Percentiles rank a stretch among this genome's conserved stretches.
Conservation (phyloP, 2,797 vertebrate species). For the Falco rusticolus region DNA sequence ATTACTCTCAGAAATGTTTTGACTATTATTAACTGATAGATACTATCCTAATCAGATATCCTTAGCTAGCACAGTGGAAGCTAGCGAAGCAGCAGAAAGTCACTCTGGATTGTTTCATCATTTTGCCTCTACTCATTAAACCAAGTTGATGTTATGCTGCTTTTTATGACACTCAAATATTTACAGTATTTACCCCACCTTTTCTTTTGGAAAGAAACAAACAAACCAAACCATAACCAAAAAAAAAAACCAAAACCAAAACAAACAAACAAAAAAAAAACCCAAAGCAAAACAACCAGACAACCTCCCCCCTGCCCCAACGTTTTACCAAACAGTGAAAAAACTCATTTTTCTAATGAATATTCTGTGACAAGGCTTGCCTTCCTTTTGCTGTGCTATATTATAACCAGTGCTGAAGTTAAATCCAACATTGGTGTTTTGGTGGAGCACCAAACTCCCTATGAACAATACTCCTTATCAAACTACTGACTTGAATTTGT, state of each 20-base stretch:
- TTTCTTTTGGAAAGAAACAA: not conserved
- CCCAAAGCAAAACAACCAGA: not conserved
- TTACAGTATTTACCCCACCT: not conserved
- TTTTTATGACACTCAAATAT: not conserved
- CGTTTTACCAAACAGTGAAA: not conserved
- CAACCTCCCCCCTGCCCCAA: fast-evolving
- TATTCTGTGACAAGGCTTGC: not conserved
- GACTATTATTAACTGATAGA: not conserved
- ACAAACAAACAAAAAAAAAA: not conserved
- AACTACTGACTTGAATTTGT: not conserved
- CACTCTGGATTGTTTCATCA: not conserved
- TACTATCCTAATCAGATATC: not conserved
- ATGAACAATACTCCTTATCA: not conserved
- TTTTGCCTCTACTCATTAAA: not conserved
- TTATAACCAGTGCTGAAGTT: not conserved
- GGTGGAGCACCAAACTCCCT: not conserved
- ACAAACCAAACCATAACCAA: not conserved
- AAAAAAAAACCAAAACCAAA: not conserved
- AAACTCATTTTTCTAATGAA: not conserved
- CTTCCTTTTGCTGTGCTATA: not conserved
- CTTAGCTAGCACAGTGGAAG: not conserved
- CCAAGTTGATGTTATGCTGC: not conserved
- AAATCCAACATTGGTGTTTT: not conserved
- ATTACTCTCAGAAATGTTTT: not conserved
- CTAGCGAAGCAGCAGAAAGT: not conserved